A percentile compares a stretch with the other conserved stretches of the same genome.
Evolutionary conservation across 2,888 invertebrate species (phyloP).

Genomic region (Polyommatus iphigenia): DNA sequence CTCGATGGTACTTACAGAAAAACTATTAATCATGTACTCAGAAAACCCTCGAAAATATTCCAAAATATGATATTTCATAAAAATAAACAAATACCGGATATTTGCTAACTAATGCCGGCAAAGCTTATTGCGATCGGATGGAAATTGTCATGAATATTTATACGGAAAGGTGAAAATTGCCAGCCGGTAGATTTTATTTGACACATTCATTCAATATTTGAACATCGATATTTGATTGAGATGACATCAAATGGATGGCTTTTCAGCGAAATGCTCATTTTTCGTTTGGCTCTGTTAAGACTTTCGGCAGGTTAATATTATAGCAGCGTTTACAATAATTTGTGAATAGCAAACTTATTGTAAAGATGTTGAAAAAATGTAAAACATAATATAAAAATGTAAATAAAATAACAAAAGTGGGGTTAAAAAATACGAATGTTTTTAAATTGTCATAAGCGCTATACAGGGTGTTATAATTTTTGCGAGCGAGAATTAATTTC

Average conservation of each 20-base stretch:
- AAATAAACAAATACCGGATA: neutral
- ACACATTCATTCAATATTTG: conserved; percentile 23
- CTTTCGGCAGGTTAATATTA: neutral
- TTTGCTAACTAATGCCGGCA: neutral
- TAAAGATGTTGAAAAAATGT: neutral
- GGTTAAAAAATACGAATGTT: neutral
- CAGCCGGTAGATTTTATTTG: conserved; percentile 13
- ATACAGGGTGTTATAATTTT: neutral
- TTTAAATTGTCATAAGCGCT: conserved; percentile 14
- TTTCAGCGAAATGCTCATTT: conserved; percentile 4
- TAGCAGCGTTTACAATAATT: neutral
- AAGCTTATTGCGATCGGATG: conserved; percentile 1
- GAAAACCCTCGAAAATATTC: neutral
- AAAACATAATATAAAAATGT: neutral
- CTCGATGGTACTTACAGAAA: neutral
- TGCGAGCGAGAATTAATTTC: conserved; percentile 24
- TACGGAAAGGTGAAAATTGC: neutral
- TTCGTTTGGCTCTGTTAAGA: neutral
- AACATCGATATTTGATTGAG: conserved; percentile 18
- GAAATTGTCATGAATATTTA: conserved; percentile 25
- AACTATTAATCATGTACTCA: neutral
- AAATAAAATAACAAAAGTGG: neutral
- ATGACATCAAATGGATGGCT: conserved; percentile 11
- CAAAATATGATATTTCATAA: neutral
- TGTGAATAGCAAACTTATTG: no score